Evolutionary conservation across 2,113 vertebrate genomes (phyloP), one percentile per base, ranked within the genome.

Genomic region (Furnarius figulus): DNA sequence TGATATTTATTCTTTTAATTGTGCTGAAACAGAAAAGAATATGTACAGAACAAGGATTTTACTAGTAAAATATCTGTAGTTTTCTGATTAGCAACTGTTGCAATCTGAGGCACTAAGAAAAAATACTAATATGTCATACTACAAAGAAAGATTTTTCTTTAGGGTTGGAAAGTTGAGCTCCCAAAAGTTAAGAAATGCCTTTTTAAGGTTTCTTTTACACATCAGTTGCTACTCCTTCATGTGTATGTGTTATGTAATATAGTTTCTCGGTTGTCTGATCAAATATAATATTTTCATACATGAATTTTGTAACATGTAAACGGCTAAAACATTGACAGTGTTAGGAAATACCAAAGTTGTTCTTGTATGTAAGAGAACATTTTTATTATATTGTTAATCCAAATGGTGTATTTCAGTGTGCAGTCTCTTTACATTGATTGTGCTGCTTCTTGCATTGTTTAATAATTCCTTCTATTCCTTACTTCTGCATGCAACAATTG

Each of bases 401-500:
- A 75, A 49, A 33, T 58, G 65, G 37, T 85, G 3, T 90, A 53
- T 93, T 80, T 93, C 67, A 78, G 47, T 90, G 46, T 94, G 89
- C 87, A 92, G 70, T 94, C 91, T 95, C 85, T 90, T 88, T 86
- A 89, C 70, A 37, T 61, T 87, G 72, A 84, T 92, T 79, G 39
- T 95, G 47, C 63, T 87, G 49, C 88, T 93, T 40, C 90, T 74
- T 94, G 46, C 73, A 71, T 94, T 93, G 61, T 96, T 89, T 93
- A 96, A 85, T 96, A 93, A 94, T 89, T 77, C 86, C 79, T 94
- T 95, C 93, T 96, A 9, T 96, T 97, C 95, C 97, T 97, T 96
- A 96, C 96, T 89, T 96, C 93, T 94, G 93, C 94, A 89, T 93
- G 95, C 97, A 95, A 97, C 95, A 92, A 92, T 89, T 97, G 93